Evolutionary conservation across 2,797 vertebrate genomes (phyloP), one percentile per base, ranked within the genome.

Genomic region (Chiroxiphia lanceolata): DNA sequence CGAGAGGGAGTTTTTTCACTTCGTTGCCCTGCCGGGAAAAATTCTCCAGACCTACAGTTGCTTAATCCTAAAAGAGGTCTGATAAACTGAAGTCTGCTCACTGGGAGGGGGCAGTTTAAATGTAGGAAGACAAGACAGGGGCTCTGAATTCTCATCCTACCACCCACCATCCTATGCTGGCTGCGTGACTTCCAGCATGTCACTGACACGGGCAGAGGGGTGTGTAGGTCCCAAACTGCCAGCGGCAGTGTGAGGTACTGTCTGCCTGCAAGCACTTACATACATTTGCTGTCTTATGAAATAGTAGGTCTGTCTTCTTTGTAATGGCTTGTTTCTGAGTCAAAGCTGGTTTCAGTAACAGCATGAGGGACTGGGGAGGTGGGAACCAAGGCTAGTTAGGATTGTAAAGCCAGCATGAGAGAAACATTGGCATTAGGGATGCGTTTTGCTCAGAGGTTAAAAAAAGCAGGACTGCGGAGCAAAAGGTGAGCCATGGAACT

Each of bases 181-280:
- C 47, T 86, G 34, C 33, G 42, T 82, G 60, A 27, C 45, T 50
- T 48, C 25, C 33, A 87, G 50, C 13, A 1, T 27, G 44, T 78
- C 61, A 27, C 38, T 81, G 69, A 2, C 5, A 1, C 0, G 0
- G 57, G 45, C 38, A 34, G 1, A 4, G 45, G 38, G 36, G 13
- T 0, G 0, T 6, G 56, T 11, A 19, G 10, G 65, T 48, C 50
- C 69, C 81, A 34, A n/a, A 17, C 34, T 45, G 54, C 34, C 27
- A 22, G 50, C 79, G 72, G 59, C 27, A 3, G 6, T 53, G 44
- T 10, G 27, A 33, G n/a, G 19, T 26, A 20, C 27, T 27, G n/a
- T 88, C 59, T 68, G 65, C 45, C 54, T 2, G 0, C 26, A 18
- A 13, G 45, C 22, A 31, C 29, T 31, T 51, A 13, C 0, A 10